Evolutionary conservation across 2,113 vertebrate genomes (phyloP).

Genomic region (Haliaeetus leucogaster): DNA sequence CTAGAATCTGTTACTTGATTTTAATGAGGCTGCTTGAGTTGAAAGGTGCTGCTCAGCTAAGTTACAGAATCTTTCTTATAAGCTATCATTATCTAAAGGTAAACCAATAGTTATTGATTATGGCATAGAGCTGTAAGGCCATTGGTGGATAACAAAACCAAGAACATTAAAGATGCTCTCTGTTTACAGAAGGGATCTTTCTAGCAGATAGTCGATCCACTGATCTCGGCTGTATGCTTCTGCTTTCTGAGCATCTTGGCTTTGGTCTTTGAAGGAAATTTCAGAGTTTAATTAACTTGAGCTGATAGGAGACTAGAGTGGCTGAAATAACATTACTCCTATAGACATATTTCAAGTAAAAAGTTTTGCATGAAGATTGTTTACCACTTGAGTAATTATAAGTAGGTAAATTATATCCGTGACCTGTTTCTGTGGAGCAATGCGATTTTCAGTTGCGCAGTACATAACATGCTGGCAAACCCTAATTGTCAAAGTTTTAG

Average conservation of each 20-base stretch:
- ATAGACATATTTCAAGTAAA: not conserved
- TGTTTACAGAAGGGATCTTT: not conserved
- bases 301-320: not conserved
- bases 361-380: not conserved
- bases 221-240: not conserved
- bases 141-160: fast-evolving
- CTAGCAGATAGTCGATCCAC: not conserved
- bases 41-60: not conserved
- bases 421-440: not conserved
- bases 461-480: not conserved
- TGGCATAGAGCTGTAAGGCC: not conserved
- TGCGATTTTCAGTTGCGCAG: not conserved
- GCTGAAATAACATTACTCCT: not conserved
- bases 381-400: not conserved
- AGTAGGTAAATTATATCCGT: not conserved
- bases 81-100: not conserved
- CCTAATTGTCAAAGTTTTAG: not conserved
- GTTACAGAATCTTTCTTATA: not conserved
- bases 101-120: not conserved
- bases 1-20: not conserved
- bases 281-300: not conserved
- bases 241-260: not conserved
- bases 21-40: not conserved
- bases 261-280: not conserved
- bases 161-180: not conserved